phyloP scores from a whole-genome alignment of 2,888 invertebrate genomes.

The Adelognathus sp. region DNA sequence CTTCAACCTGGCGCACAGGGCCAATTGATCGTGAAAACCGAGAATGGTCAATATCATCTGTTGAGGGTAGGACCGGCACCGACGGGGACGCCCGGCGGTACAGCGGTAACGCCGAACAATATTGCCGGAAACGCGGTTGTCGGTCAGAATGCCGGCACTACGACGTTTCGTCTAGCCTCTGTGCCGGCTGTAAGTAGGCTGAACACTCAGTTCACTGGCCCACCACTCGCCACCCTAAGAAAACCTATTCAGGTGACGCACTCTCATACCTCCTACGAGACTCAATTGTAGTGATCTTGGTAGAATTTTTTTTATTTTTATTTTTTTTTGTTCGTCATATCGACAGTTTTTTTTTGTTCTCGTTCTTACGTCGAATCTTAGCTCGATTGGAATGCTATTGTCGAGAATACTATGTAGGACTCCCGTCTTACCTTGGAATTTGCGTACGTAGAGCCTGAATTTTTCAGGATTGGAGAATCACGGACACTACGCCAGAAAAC shows the following conservation, averaged over 20 bases:
- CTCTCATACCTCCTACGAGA: conserved; percentile 77
- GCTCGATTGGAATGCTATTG: conserved; percentile 72
- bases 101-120: conserved; percentile 80
- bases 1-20: conserved; percentile 92
- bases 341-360: conserved; percentile 27
- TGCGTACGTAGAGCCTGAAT: conserved; percentile 11
- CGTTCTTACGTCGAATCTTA: conserved; percentile 63
- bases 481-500: no score
- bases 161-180: conserved; percentile 92
- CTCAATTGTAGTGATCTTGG: conserved; percentile 78
- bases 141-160: conserved; percentile 82
- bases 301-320: conserved; percentile 66
- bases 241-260: conserved; percentile 82
- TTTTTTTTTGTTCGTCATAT: conserved; percentile 1
- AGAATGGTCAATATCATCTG: conserved; percentile 97
- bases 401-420: conserved; percentile 18
- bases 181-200: conserved; percentile 93
- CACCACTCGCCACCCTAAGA: conserved; percentile 84
- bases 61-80: conserved; percentile 93
- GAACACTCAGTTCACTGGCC: conserved; percentile 84
- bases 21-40: conserved; percentile 96
- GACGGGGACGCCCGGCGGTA: conserved; percentile 80
- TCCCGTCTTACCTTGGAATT: background rate
- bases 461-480: background rate
- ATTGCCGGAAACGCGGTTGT: conserved; percentile 77